These are phyloP conservation scores for Zygothrica quintamaculata DNA, from an alignment of 2,888 invertebrate genomes.

Conservation along the genomic window DNA sequence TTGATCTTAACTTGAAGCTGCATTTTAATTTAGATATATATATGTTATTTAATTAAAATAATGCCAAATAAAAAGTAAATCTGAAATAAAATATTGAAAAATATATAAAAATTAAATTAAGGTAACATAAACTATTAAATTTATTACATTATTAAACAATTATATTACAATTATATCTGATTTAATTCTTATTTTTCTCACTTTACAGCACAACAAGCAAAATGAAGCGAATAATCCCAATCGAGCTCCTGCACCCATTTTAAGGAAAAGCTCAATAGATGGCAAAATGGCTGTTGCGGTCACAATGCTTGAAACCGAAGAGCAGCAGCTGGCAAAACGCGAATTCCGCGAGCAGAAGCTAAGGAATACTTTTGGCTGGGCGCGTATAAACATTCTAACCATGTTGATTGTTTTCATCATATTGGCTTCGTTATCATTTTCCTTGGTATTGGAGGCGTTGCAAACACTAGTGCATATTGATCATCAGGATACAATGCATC, in stretches of 20 bases:
- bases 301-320: slow-evolving; percentile 56
- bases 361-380: slow-evolving; percentile 96
- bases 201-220: slow-evolving; percentile 78
- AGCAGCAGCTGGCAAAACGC: slow-evolving; percentile 61
- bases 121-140: too few species aligned
- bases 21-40: too few species aligned
- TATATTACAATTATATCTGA: too few species aligned
- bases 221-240: slow-evolving; percentile 16
- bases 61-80: too few species aligned
- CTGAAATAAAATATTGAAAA: too few species aligned
- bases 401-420: slow-evolving; percentile 93
- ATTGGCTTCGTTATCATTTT: slow-evolving; percentile 92
- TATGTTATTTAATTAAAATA: too few species aligned
- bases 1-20: too few species aligned
- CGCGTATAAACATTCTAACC: slow-evolving; percentile 94
- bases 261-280: slow-evolving; percentile 21
- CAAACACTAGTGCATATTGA: slow-evolving; percentile 91
- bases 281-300: slow-evolving; percentile 58
- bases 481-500: slow-evolving; percentile 90
- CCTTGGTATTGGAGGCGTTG: slow-evolving; percentile 91
- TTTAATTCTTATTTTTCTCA: background rate
- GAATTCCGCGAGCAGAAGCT: slow-evolving; percentile 87
- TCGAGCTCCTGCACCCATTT: background rate
- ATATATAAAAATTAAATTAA: too few species aligned
- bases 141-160: too few species aligned